phyloP scores from a whole-genome alignment of 2,888 invertebrate genomes.

The Mesorhabditis spiculigera region DNA sequence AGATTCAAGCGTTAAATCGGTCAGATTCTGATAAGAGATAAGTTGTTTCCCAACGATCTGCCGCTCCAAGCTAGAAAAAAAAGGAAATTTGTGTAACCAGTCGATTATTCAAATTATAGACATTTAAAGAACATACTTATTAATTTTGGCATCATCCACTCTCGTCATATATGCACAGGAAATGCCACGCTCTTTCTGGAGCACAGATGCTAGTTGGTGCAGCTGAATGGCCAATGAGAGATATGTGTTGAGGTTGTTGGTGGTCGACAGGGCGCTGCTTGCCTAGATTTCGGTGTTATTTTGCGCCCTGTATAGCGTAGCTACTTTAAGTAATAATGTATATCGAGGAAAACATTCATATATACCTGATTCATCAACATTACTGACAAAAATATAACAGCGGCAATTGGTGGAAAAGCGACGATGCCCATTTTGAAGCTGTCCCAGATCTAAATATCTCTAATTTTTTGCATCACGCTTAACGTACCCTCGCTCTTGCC shows the following conservation, averaged over 20 bases:
- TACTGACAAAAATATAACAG: slow-evolving; percentile 11
- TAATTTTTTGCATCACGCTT: not conserved
- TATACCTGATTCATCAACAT: slow-evolving; percentile 11
- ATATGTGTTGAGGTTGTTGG: not conserved
- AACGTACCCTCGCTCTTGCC: not conserved
- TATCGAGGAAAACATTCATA: not conserved
- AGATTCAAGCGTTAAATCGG: too few species aligned
- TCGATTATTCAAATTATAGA: too few species aligned
- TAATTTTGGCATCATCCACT: not conserved
- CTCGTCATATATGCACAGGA: not conserved
- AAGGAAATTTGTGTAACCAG: too few species aligned
- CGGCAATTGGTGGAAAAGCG: slow-evolving; percentile 11
- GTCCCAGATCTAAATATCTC: slow-evolving; percentile 8
- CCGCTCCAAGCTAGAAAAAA: too few species aligned
- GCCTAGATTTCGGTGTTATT: not conserved
- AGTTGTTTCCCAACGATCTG: too few species aligned
- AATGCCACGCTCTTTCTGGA: not conserved
- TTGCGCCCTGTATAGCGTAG: too few species aligned
- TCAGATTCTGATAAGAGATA: too few species aligned
- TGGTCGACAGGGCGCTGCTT: not conserved
- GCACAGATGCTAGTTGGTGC: not conserved
- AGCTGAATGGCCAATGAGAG: not conserved
- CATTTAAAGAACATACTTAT: too few species aligned
- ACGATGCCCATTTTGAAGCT: slow-evolving; percentile 8
- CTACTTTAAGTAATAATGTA: too few species aligned